Conservation (phyloP, 2,113 vertebrate species). For the Acanthisitta chloris region DNA sequence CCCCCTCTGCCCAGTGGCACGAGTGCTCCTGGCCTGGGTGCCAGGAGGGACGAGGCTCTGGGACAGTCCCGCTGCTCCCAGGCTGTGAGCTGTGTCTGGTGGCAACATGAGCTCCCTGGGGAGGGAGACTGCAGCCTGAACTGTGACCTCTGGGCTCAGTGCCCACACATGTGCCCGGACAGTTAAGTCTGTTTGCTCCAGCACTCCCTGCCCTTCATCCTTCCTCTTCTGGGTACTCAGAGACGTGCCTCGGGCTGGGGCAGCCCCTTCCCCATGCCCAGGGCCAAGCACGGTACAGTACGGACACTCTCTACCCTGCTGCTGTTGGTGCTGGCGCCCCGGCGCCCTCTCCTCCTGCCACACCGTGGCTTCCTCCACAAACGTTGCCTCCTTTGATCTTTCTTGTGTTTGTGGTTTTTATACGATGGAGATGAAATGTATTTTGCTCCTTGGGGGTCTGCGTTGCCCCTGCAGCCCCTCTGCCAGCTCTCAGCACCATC, state of each 20-base stretch:
- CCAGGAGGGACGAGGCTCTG: neutral
- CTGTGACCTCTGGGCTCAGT: neutral
- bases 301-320: neutral
- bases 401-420: neutral
- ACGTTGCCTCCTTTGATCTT: neutral
- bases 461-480: neutral
- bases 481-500: neutral
- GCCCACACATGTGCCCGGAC: neutral
- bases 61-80: rapidly evolving
- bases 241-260: neutral
- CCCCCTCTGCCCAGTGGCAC: neutral
- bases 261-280: neutral
- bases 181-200: neutral
- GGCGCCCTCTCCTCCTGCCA: neutral
- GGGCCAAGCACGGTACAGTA: neutral
- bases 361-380: neutral
- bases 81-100: rapidly evolving
- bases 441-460: neutral
- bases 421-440: neutral
- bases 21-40: neutral
- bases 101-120: rapidly evolving
- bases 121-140: neutral
- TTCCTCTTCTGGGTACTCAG: neutral
- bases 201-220: neutral
- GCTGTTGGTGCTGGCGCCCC: neutral